These are phyloP conservation scores for Clavelina lepadiformis DNA, from an alignment of 23 tunicate species.

Conservation along the genomic window DNA sequence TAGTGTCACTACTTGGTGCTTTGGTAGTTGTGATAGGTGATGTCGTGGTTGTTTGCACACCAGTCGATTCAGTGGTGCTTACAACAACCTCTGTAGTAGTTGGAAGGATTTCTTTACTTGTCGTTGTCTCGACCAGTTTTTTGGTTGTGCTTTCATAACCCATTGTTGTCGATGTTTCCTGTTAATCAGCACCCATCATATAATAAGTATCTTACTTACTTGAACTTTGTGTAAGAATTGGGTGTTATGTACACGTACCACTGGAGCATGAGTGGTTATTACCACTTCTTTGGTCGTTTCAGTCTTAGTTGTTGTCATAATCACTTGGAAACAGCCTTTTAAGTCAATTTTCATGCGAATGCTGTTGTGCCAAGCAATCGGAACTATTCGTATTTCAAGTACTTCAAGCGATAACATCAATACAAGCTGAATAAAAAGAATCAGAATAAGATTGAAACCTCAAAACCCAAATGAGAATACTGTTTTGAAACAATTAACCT, in stretches of 20 bases:
- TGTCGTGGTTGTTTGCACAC: slow-evolving; percentile 6
- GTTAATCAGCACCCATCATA: not conserved
- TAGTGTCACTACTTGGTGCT: not conserved
- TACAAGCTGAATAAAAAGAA: slow-evolving; percentile 20
- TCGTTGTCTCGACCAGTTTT: slow-evolving; percentile 13
- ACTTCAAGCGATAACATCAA: slow-evolving; percentile 63
- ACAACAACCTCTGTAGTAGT: slow-evolving; percentile 17
- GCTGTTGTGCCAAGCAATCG: slow-evolving; percentile 51
- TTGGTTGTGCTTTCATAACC: slow-evolving; percentile 8
- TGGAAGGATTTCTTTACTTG: slow-evolving; percentile 21
- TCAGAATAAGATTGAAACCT: not conserved
- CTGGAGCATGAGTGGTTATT: slow-evolving; percentile 20
- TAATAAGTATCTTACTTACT: not conserved
- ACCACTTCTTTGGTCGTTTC: slow-evolving; percentile 30
- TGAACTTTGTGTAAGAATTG: not conserved
- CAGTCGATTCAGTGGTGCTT: not conserved
- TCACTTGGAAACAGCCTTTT: slow-evolving; percentile 59
- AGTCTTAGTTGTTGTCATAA: slow-evolving; percentile 40
- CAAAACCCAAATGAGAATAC: not conserved
- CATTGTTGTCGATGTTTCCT: slow-evolving; percentile 16
- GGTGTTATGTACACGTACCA: slow-evolving; percentile 2
- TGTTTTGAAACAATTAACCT: slow-evolving; percentile 31
- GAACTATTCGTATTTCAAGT: slow-evolving; percentile 38
- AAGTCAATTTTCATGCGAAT: slow-evolving; percentile 38
- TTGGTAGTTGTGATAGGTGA: slow-evolving; percentile 1